phyloP scores from a whole-genome alignment of 2,888 invertebrate genomes.

The Lagria hirta region DNA sequence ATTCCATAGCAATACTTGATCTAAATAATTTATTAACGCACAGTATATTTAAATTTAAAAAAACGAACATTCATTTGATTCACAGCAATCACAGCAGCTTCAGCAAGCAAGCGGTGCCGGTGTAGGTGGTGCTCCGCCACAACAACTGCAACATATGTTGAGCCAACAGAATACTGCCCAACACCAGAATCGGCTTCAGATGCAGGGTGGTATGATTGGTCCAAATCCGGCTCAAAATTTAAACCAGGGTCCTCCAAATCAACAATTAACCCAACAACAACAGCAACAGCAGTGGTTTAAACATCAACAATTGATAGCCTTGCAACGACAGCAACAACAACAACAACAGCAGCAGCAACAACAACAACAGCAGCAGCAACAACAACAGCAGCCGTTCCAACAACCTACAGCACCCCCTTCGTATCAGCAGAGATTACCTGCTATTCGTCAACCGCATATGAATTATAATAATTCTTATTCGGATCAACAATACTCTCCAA shows the following conservation, averaged over 20 bases:
- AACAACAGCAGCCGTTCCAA: slow-evolving; percentile 60
- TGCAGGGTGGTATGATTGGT: slow-evolving; percentile 54
- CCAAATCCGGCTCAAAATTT: slow-evolving; percentile 41
- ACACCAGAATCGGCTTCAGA: slow-evolving; percentile 49
- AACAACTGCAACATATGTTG: slow-evolving; percentile 59
- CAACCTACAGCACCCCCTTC: slow-evolving; percentile 64
- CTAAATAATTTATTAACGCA: too few species aligned
- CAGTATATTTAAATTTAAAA: too few species aligned
- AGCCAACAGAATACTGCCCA: slow-evolving; percentile 56
- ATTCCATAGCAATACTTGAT: too few species aligned
- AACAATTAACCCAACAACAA: slow-evolving; percentile 39
- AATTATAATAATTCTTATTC: slow-evolving; percentile 51
- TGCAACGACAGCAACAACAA: slow-evolving; percentile 56
- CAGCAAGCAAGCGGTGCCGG: slow-evolving; percentile 43
- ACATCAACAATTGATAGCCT: slow-evolving; percentile 53
- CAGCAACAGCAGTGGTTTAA: slow-evolving; percentile 54
- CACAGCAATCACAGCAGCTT: slow-evolving; percentile 46
- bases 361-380: slow-evolving; percentile 59
- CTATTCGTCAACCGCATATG: slow-evolving; percentile 54
- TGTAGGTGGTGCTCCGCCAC: slow-evolving; percentile 51
- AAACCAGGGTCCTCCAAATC: slow-evolving; percentile 42
- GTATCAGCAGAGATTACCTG: slow-evolving; percentile 59
- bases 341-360: slow-evolving; percentile 62
- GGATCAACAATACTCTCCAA: slow-evolving; percentile 51
- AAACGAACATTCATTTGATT: too few species aligned